phyloP scores from a whole-genome alignment of 2,113 vertebrate species.

The Urocolius indicus region DNA sequence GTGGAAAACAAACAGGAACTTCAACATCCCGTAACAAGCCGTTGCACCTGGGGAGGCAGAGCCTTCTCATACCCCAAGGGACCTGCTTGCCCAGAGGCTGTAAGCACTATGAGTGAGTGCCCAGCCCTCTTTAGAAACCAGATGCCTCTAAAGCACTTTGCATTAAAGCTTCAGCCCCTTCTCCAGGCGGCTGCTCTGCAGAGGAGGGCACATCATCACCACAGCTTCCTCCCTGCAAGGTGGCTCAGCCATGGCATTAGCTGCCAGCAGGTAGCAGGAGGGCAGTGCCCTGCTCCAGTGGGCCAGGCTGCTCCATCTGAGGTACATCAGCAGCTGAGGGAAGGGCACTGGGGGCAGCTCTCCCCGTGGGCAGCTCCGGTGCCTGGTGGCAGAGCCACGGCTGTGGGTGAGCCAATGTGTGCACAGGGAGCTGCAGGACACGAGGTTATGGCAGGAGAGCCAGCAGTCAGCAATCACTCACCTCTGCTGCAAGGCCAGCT shows the following conservation, averaged over 20 bases:
- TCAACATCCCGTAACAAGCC: neutral
- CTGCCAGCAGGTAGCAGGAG: neutral
- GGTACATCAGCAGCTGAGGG: neutral
- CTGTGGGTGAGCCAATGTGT: neutral
- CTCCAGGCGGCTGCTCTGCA: neutral
- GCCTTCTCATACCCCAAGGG: neutral
- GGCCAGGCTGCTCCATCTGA: neutral
- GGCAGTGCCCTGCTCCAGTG: neutral
- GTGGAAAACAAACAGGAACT: conserved; percentile 24
- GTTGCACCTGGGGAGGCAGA: conserved; percentile 38
- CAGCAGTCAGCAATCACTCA: conserved; percentile 13
- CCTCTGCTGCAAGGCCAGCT: neutral
- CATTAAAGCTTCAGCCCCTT: neutral
- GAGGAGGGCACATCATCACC: neutral
- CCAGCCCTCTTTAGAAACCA: neutral
- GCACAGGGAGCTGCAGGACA: neutral
- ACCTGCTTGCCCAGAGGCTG: neutral
- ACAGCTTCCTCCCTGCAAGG: neutral
- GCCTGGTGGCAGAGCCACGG: neutral
- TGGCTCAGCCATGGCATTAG: neutral
- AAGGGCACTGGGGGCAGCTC: neutral
- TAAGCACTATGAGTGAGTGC: neutral
- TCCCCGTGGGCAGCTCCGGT: neutral
- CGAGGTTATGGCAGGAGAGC: neutral
- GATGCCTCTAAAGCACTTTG: neutral